Conservation (phyloP, 2,113 vertebrate species). For the Anoplopoma fimbria region DNA sequence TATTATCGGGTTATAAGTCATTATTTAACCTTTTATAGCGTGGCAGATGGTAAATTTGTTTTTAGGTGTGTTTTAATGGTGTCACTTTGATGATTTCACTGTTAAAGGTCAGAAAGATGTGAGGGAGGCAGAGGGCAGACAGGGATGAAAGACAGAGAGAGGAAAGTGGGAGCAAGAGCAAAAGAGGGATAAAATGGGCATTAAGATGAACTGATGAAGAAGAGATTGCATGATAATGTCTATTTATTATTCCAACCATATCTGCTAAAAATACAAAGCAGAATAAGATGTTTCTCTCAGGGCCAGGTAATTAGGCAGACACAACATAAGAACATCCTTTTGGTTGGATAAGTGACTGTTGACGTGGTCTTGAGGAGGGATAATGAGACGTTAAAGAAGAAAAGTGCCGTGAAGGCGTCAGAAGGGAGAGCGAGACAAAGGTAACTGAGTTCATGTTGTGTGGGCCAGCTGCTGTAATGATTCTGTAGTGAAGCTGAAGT, state of each 20-base stretch:
- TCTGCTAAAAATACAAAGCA: neutral
- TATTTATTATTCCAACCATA: slow-evolving; percentile 10
- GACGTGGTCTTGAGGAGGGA: neutral
- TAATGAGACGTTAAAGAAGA: neutral
- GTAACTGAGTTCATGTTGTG: slow-evolving; percentile 69
- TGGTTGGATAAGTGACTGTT: neutral
- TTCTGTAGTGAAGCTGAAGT: slow-evolving; percentile 61
- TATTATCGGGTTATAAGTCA: slow-evolving; percentile 21
- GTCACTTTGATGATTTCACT: slow-evolving; percentile 54
- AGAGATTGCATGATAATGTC: neutral
- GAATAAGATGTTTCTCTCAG: neutral
- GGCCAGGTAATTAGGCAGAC: neutral
- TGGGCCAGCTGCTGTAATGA: slow-evolving; percentile 69
- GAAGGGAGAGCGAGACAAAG: slow-evolving; percentile 51
- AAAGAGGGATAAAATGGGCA: neutral
- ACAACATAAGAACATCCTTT: neutral
- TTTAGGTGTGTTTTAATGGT: slow-evolving; percentile 53
- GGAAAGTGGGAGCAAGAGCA: neutral
- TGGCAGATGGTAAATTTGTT: slow-evolving; percentile 37
- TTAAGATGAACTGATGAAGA: neutral
- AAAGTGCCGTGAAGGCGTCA: slow-evolving; percentile 13
- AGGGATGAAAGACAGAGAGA: neutral
- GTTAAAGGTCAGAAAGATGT: slow-evolving; percentile 62
- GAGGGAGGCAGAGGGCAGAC: slow-evolving; percentile 13
- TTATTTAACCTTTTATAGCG: slow-evolving; percentile 54